These are phyloP conservation scores for Diadophis punctatus DNA, from an alignment of 2,113 vertebrate genomes.

Conservation along the genomic window DNA sequence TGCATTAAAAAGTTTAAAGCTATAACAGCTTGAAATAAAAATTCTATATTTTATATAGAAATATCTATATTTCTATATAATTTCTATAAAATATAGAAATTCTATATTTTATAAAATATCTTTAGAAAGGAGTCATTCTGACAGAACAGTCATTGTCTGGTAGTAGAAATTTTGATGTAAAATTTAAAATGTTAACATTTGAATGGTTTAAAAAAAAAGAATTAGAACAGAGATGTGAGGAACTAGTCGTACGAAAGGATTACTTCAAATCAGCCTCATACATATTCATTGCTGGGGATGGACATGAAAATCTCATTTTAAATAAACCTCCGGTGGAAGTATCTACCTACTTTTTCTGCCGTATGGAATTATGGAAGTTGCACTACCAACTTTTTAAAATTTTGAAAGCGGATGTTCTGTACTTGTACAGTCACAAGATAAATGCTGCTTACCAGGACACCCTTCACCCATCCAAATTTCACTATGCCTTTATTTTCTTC, in stretches of 20 bases:
- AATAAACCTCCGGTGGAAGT: neutral
- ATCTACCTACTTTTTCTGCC: neutral
- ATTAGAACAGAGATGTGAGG: neutral
- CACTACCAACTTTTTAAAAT: neutral
- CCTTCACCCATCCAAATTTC: conserved; percentile 98
- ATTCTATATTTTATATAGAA: too few species aligned
- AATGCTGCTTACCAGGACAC: conserved; percentile 88
- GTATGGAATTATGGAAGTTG: neutral
- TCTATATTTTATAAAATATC: neutral
- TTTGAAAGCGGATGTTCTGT: neutral
- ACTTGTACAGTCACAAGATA: neutral
- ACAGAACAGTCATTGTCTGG: neutral
- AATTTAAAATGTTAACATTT: neutral
- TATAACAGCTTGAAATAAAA: neutral
- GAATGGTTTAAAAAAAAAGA: neutral
- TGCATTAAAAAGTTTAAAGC: neutral
- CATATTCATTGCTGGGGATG: neutral
- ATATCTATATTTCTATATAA: too few species aligned
- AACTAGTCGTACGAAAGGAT: neutral
- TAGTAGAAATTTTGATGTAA: neutral
- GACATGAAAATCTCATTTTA: neutral
- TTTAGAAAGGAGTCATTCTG: neutral
- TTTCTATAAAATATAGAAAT: too few species aligned
- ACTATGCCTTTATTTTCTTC: conserved; percentile 68
- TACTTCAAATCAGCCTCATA: neutral